Evolutionary conservation across 2,888 invertebrate species (phyloP), one percentile per base, ranked within the genome.

Genomic region (Ochropleura plecta): DNA sequence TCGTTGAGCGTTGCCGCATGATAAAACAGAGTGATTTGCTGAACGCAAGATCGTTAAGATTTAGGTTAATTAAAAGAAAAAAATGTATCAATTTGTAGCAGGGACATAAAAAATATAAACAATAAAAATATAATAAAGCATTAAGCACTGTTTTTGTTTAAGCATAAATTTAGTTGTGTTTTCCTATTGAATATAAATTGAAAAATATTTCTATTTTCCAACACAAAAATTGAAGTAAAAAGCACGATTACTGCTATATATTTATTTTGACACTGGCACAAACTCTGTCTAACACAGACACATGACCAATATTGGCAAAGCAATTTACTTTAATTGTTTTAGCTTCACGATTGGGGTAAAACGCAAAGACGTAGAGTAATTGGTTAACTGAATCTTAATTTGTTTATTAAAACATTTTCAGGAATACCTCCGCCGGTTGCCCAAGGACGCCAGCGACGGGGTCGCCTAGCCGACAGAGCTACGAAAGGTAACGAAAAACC

Each of bases 401-500:
- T 18, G 30, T 14, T 51, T 60, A 14, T 12, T 42, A n/a, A 42
- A 12, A 20, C 0, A 20, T 44, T 70, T 78, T 63, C 70, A 76
- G 76, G 20, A 12, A 8, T 1, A 0, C 14, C 40, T 0, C 44
- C 14, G n/a, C 3, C 30, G 3, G 7, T 9, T 5, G 0, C 10
- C 16, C 53, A 70, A 10, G 48, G 30, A 0, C 76, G 76, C 6
- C 3, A 9, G 14, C n/a, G 76, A 8, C 49, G 16, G 49, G 76
- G 76, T 9, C 70, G 78, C 18, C 48, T 70, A 2, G 9, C n/a
- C 16, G 42, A 53, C 0, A 40, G 76, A 8, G 30, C 30, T 30
- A 46, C 51, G 10, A 78, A 53, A 76, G 76, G 76, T 76, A 72
- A 14, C 3, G 20, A 18, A 48, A 10, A 63, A 5, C 14, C 5